Evolutionary conservation across 2,888 invertebrate species (phyloP), one percentile per base, ranked within the genome.

Genomic region (Caenorhabditis sp.): DNA sequence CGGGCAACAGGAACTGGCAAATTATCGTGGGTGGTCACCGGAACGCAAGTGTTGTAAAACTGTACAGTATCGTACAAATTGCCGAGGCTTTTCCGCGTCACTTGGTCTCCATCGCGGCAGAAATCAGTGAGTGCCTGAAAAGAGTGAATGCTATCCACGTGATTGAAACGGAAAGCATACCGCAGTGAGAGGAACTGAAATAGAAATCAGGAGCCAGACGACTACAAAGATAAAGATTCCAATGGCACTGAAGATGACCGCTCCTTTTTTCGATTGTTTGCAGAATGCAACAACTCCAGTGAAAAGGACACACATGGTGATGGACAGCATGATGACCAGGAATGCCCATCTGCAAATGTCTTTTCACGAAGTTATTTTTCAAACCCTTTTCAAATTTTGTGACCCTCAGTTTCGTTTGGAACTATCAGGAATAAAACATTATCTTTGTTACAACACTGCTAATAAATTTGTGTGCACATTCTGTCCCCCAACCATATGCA

Each of bases 241-340:
- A n/a, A 90, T 68, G 37, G 87, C 88, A 32, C 89, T 88, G 87
- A 91, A 91, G 28, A 88, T 76, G 18, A 91, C 88, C n/a, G 89
- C 87, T 26, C 88, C 90, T 76, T 88, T 86, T 20, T 88, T 89
- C 32, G 89, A 89, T 64, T 90, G 87, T 15, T 87, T 84, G 76
- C 91, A 91, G 83, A 91, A 90, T 22, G 89, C 85, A 9, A 90
- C 85, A 15, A 89, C 89, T 32, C 91, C 91, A 37, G 87, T 86
- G 74, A 91, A 91, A 44, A 91, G 84, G 13, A 91, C 89, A 28
- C 85, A 84, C 58, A 90, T 80, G 65, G 88, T 88, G 58, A 91
- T 90, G 18, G 88, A 78, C 15, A 87, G 85, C n/a, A 91, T 69
- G 35, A 87, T 78, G 9, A 88, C 83, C 74, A 87, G 81, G 20